phyloP scores from a whole-genome alignment of 1,140 invertebrate genomes.

The Monochamus saltuarius region DNA sequence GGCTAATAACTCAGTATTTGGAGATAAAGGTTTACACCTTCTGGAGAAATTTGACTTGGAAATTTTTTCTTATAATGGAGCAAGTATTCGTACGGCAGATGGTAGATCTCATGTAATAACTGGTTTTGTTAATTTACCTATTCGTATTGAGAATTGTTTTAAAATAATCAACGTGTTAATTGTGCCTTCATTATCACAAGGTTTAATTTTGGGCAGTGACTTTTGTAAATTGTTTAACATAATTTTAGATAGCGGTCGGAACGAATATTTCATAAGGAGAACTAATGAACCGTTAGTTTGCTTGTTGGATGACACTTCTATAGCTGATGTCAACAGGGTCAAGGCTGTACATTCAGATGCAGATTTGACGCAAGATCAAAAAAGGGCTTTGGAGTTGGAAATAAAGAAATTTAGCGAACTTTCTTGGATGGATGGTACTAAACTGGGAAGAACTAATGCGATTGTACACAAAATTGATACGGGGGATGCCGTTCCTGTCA shows the following conservation, averaged over 20 bases:
- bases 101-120: background rate
- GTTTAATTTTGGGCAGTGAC: background rate
- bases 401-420: background rate
- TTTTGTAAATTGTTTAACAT: conserved; percentile 16
- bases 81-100: background rate
- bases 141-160: background rate
- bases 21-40: background rate
- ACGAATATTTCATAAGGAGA: background rate
- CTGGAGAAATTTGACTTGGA: background rate
- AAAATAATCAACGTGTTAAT: too few relatives aligned
- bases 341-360: background rate
- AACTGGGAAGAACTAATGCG: background rate
- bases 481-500: conserved; percentile 12
- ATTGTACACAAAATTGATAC: background rate
- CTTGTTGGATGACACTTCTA: background rate
- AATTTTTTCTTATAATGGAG: background rate
- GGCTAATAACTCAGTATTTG: background rate
- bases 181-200: background rate
- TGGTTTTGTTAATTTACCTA: background rate
- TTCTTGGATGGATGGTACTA: background rate
- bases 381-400: background rate
- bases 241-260: too few relatives aligned
- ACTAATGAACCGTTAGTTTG: background rate
- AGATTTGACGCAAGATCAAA: background rate
- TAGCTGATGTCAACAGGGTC: conserved; percentile 8